Evolutionary conservation across 2,113 vertebrate genomes (phyloP).

Genomic region (Panthera uncia): DNA sequence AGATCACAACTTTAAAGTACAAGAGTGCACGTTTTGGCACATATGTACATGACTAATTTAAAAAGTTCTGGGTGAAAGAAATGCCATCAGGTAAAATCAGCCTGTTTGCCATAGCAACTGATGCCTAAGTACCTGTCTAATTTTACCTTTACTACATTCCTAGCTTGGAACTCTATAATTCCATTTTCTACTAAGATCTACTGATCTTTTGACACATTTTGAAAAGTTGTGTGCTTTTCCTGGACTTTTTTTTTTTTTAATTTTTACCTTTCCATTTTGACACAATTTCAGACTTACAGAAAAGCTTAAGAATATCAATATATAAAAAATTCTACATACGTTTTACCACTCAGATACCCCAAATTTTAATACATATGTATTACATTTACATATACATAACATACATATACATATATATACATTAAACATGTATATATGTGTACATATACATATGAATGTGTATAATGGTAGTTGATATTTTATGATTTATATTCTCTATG

Average conservation of each 20-base stretch:
- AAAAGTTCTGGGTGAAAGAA: neutral
- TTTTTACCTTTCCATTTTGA: neutral
- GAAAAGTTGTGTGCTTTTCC: neutral
- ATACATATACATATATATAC: neutral
- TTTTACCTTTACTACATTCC: neutral
- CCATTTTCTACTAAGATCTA: neutral
- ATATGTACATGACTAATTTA: neutral
- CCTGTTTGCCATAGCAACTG: neutral
- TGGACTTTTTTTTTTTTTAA: neutral
- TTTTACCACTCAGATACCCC: neutral
- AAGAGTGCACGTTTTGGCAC: neutral
- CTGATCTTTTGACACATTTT: neutral
- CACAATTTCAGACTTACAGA: neutral
- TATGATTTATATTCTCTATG: neutral
- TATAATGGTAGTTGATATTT: neutral
- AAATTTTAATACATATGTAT: neutral
- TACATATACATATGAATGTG: neutral
- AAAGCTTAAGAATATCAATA: neutral
- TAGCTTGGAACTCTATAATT: neutral
- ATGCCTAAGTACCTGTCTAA: neutral
- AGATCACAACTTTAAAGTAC: neutral
- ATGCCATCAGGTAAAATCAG: neutral
- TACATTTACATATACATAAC: neutral
- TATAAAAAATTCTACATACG: neutral
- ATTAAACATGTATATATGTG: neutral